A percentile compares a stretch with the other conserved stretches of the same genome.
Conservation (phyloP, 2,888 invertebrate genomes). For the Cephalotes varians region DNA sequence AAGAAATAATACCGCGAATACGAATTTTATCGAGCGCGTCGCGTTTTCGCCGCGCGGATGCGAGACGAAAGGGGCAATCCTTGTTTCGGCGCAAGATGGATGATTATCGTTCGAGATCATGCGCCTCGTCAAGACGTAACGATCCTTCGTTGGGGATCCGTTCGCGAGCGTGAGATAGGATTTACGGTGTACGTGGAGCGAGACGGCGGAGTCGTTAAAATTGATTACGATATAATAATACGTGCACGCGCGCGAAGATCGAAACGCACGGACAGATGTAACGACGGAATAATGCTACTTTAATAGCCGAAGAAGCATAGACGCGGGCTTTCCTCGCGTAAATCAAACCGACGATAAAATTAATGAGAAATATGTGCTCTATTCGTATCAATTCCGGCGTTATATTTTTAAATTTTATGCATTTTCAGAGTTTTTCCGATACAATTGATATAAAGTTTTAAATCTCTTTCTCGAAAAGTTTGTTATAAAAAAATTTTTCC, state of each 20-base stretch:
- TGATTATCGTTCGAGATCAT: conserved; percentile 12
- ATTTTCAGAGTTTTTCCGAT: neutral
- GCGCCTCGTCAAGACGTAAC: conserved; percentile 17
- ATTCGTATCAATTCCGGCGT: neutral
- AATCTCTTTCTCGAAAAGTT: neutral
- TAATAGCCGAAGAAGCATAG: conserved; percentile 27
- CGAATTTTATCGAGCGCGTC: conserved; percentile 30
- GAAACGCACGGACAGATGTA: conserved; percentile 42
- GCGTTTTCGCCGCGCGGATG: neutral
- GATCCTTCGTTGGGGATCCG: conserved; percentile 11
- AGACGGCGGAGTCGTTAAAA: conserved; percentile 43
- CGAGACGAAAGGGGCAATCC: neutral
- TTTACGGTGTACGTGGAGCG: conserved; percentile 10
- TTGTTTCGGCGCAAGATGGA: conserved; percentile 24
- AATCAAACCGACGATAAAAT: conserved; percentile 10
- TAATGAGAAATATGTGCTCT: conserved; percentile 43
- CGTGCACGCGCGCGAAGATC: conserved; percentile 47
- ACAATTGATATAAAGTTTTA: neutral
- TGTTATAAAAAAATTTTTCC: neutral
- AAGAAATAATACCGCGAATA: conserved; percentile 27
- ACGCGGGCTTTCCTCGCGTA: neutral
- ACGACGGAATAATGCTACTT: conserved; percentile 47
- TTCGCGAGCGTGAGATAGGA: conserved; percentile 6
- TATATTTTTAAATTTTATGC: neutral
- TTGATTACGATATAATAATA: conserved; percentile 55